These are phyloP conservation scores for Luehdorfia chinensis DNA, from an alignment of 1,140 invertebrate species.

Conservation along the genomic window DNA sequence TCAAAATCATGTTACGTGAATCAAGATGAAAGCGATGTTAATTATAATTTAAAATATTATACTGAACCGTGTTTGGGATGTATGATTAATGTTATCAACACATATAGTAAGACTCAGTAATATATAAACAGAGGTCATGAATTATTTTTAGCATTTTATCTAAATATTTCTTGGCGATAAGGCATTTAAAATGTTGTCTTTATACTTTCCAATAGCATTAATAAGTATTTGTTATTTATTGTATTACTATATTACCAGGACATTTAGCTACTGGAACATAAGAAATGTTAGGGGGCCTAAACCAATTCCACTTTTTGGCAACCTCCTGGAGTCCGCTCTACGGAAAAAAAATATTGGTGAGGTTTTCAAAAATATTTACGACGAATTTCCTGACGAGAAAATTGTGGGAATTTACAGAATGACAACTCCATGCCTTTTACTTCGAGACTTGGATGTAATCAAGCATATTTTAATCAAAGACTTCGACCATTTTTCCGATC, in stretches of 20 bases:
- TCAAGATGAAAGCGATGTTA: no score
- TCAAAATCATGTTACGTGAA: no score
- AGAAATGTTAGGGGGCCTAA: slow-evolving; percentile 27
- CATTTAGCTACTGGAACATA: slow-evolving; percentile 32
- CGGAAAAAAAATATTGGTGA: slow-evolving; percentile 25
- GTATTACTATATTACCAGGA: slow-evolving; percentile 32
- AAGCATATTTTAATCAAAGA: not conserved
- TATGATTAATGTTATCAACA: no score
- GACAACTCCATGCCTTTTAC: not conserved
- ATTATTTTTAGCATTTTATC: no score
- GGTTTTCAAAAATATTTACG: slow-evolving; percentile 32
- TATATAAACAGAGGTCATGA: no score
- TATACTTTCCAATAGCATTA: no score
- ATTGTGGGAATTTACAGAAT: slow-evolving; percentile 42
- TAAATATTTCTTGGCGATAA: no score
- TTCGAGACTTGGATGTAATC: not conserved
- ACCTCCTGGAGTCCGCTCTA: slow-evolving; percentile 27
- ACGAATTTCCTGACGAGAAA: slow-evolving; percentile 39
- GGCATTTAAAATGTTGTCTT: no score
- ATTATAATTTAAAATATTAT: no score
- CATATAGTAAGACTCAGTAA: no score
- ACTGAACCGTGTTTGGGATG: no score
- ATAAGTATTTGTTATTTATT: no score
- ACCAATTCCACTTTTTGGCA: slow-evolving; percentile 29
- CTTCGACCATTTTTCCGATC: slow-evolving; percentile 36